Percentiles rank a stretch among this genome's conserved stretches.
Evolutionary conservation across 2,797 vertebrate species (phyloP).

Genomic region (Crocodylus rhombifer): DNA sequence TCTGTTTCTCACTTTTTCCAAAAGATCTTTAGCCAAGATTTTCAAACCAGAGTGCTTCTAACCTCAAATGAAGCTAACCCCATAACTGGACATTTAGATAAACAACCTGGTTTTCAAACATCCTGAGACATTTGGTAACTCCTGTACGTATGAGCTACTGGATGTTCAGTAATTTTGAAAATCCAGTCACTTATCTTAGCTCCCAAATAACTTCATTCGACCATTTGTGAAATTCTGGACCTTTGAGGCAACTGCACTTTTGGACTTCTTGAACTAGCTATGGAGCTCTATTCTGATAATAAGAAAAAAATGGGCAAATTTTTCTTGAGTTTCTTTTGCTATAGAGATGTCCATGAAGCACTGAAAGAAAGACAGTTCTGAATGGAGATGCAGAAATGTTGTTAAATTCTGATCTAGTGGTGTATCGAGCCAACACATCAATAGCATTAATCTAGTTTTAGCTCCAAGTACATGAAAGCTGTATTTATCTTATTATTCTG

Average conservation of each 20-base stretch:
- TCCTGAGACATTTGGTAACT: background rate
- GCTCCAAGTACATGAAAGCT: background rate
- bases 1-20: background rate
- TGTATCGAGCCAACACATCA: background rate
- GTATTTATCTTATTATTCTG: background rate
- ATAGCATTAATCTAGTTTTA: background rate
- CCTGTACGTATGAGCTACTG: background rate
- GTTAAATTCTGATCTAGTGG: background rate
- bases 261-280: background rate
- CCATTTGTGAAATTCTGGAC: background rate
- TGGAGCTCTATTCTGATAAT: background rate
- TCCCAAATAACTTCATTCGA: background rate
- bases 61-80: background rate
- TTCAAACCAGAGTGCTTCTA: background rate
- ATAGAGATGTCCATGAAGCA: background rate
- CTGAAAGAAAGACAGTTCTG: background rate
- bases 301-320: background rate
- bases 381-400: background rate
- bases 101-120: background rate
- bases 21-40: background rate
- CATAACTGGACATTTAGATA: background rate
- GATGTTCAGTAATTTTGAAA: background rate
- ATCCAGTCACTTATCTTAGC: background rate
- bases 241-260: background rate
- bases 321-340: background rate